phyloP scores from a whole-genome alignment of 2,797 vertebrate species.

The Microhierax caerulescens region DNA sequence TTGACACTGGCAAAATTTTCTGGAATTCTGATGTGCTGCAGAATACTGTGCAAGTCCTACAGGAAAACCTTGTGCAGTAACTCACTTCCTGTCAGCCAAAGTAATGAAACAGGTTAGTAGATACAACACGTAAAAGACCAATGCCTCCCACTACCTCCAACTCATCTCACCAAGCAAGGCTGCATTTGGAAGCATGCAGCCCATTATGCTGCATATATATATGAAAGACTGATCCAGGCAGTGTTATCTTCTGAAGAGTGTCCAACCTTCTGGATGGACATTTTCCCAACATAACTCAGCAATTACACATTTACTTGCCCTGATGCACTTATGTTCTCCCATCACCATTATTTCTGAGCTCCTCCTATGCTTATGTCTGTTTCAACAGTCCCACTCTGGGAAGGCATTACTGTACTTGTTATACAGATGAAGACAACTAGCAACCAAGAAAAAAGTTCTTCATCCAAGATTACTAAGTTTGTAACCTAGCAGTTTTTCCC shows the following conservation, averaged over 20 bases:
- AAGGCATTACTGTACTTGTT: background rate
- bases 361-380: background rate
- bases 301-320: background rate
- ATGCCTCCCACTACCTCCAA: background rate
- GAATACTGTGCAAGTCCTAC: background rate
- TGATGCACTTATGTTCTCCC: background rate
- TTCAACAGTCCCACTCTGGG: background rate
- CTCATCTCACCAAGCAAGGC: background rate
- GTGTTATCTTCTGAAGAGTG: background rate
- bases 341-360: background rate
- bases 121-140: background rate
- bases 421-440: background rate
- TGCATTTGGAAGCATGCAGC: background rate
- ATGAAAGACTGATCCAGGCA: background rate
- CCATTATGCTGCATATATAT: background rate
- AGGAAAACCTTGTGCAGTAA: background rate
- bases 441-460: background rate
- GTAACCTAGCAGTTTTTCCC: background rate
- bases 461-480: background rate
- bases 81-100: background rate
- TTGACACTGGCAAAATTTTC: background rate
- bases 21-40: background rate
- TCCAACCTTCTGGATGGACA: background rate
- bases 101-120: background rate
- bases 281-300: background rate